Evolutionary conservation across 2,888 invertebrate species (phyloP).

Genomic region (Alcis repandata): DNA sequence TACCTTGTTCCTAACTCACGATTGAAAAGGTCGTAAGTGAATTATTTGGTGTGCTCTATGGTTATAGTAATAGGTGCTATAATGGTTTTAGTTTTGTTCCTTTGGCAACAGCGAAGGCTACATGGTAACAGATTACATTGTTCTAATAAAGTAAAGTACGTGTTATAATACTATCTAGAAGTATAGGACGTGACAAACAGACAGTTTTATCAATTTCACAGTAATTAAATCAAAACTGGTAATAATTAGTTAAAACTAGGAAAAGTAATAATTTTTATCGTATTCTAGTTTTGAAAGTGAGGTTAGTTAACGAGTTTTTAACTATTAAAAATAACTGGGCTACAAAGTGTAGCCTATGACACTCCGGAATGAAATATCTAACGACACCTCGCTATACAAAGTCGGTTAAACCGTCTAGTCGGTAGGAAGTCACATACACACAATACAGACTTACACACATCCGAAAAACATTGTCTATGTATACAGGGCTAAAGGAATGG

Average conservation of each 20-base stretch:
- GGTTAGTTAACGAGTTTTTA: not conserved
- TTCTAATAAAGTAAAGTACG: not conserved
- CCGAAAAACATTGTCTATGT: too few relatives aligned
- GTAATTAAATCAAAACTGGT: not conserved
- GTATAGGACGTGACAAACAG: not conserved
- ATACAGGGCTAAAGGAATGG: too few relatives aligned
- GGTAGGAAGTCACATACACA: too few relatives aligned
- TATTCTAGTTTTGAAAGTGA: not conserved
- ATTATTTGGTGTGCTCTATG: slow-evolving; percentile 20
- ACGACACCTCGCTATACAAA: too few relatives aligned
- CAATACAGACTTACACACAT: too few relatives aligned
- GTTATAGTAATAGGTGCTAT: not conserved
- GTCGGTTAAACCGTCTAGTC: too few relatives aligned
- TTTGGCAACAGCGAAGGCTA: slow-evolving; percentile 25
- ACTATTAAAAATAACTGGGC: not conserved
- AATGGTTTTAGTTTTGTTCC: slow-evolving; percentile 1
- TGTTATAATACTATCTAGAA: too few relatives aligned
- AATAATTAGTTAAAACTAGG: not conserved
- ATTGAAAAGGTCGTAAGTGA: slow-evolving; percentile 51
- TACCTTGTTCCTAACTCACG: slow-evolving; percentile 28
- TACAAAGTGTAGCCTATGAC: too few relatives aligned
- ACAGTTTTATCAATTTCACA: not conserved
- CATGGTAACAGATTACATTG: slow-evolving; percentile 8
- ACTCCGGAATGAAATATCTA: too few relatives aligned
- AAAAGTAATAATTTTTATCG: not conserved